Conservation (phyloP, 2,113 vertebrate species). For the Suricata suricatta region DNA sequence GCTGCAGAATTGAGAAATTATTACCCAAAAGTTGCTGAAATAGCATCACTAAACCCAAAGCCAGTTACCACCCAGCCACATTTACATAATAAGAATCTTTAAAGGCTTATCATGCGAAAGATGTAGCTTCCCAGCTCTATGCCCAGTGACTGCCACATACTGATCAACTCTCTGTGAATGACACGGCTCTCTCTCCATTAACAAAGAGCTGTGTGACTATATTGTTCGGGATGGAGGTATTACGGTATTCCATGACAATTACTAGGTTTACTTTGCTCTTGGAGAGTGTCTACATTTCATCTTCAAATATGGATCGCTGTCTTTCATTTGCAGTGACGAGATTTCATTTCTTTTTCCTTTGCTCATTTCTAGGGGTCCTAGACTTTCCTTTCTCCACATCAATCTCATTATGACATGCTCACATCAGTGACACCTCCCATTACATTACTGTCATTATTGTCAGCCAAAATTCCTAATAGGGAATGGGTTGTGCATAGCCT, state of each 20-base stretch:
- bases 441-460: neutral
- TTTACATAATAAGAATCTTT: constrained; percentile 38
- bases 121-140: neutral
- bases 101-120: constrained; percentile 14
- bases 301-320: neutral
- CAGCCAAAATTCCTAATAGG: neutral
- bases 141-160: neutral
- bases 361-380: neutral
- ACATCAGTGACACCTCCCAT: neutral
- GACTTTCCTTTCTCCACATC: neutral
- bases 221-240: neutral
- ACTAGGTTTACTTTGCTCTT: constrained; percentile 13
- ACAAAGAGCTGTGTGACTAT: constrained; percentile 13
- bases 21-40: constrained; percentile 47
- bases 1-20: constrained; percentile 29
- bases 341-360: neutral
- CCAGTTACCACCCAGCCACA: constrained; percentile 8
- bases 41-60: constrained; percentile 22
- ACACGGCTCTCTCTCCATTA: neutral
- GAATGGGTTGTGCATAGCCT: neutral
- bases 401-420: neutral
- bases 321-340: constrained; percentile 31
- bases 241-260: neutral
- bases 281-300: neutral
- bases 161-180: neutral